Conservation (phyloP, 1,140 invertebrate genomes). For the Leguminivora glycinivorella region DNA sequence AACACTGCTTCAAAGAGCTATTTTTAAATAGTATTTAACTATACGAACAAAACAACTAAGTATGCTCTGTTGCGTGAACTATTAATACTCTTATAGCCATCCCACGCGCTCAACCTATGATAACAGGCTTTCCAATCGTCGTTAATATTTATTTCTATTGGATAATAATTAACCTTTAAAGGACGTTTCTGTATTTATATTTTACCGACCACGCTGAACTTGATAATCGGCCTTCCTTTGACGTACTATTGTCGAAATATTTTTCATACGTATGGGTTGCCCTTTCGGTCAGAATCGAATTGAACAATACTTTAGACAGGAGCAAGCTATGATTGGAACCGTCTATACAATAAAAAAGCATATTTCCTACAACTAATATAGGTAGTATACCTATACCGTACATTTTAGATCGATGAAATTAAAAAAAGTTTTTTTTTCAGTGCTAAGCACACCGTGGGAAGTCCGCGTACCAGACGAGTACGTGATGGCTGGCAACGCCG, state of each 20-base stretch:
- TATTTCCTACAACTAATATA: too few species aligned
- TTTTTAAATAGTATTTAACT: too few species aligned
- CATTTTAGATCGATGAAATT: not conserved
- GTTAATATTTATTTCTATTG: not conserved
- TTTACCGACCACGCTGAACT: not conserved
- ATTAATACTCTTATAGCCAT: not conserved
- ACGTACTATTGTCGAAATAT: too few species aligned
- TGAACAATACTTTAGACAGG: too few species aligned
- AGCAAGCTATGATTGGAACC: too few species aligned
- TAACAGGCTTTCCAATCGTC: not conserved
- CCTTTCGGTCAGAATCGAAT: too few species aligned
- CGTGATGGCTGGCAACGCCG: conserved; percentile 92
- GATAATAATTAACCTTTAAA: not conserved
- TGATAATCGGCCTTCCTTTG: too few species aligned
- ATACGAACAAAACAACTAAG: too few species aligned
- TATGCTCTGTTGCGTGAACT: too few species aligned
- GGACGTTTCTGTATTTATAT: not conserved
- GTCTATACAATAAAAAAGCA: too few species aligned
- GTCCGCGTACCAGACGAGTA: conserved; percentile 93
- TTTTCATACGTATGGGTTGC: too few species aligned
- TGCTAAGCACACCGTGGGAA: conserved; percentile 91
- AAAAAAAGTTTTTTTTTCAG: conserved; percentile 75
- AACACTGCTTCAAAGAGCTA: too few species aligned
- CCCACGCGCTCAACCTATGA: not conserved
- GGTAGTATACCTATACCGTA: not conserved